Percentiles rank a stretch among this genome's conserved stretches.
These are phyloP conservation scores for Brachynemurus nebulosus DNA, from an alignment of 2,888 invertebrate species.

Conservation along the genomic window DNA sequence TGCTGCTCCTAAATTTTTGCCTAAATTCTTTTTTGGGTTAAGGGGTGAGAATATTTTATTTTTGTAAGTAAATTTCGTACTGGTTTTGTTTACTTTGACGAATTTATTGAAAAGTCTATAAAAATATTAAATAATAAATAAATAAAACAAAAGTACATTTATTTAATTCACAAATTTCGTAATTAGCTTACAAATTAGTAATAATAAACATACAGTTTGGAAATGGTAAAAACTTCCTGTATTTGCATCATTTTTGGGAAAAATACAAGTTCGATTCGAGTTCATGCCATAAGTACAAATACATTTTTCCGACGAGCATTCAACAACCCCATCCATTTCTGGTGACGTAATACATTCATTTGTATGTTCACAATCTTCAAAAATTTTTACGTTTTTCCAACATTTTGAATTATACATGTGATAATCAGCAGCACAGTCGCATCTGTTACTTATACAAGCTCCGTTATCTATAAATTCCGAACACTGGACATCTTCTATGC, in stretches of 20 bases:
- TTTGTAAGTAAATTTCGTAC: too few species aligned
- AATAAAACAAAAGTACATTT: too few species aligned
- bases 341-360: conserved; percentile 24
- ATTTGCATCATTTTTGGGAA: not conserved
- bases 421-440: conserved; percentile 23
- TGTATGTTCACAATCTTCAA: conserved; percentile 22
- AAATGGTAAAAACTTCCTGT: not conserved
- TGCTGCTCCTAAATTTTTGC: too few species aligned
- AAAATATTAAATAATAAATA: too few species aligned
- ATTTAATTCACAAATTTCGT: too few species aligned
- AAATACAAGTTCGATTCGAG: not conserved
- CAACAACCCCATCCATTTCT: conserved; percentile 18
- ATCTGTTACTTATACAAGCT: conserved; percentile 21
- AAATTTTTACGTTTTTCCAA: conserved; percentile 20
- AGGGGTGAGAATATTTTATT: too few species aligned
- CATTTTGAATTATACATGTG: conserved; percentile 24
- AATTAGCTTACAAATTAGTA: too few species aligned
- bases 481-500: conserved; percentile 27
- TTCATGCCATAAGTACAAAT: not conserved
- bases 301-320: conserved; percentile 19
- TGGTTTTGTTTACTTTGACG: too few species aligned
- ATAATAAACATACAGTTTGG: too few species aligned
- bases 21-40: too few species aligned
- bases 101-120: too few species aligned
- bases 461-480: conserved; percentile 23